Evolutionary conservation across 1,140 invertebrate genomes (phyloP).

Genomic region (Temnothorax curvispinosus): DNA sequence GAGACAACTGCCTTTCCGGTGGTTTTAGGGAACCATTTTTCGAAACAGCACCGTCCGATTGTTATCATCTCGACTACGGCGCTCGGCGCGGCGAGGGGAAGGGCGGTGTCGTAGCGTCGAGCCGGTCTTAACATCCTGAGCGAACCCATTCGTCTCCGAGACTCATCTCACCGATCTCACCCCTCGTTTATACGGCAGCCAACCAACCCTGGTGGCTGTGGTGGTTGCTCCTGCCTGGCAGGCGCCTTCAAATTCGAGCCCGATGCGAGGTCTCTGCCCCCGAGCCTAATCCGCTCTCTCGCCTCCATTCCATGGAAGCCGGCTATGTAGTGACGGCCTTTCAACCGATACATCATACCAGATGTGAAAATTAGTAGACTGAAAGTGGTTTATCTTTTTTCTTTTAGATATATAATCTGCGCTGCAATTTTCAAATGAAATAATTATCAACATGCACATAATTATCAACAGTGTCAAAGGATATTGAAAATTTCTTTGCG

Average conservation of each 20-base stretch:
- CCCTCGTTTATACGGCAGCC: slow-evolving; percentile 62
- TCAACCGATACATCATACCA: not conserved
- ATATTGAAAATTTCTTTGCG: not conserved
- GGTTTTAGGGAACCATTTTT: slow-evolving; percentile 45
- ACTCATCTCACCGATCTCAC: slow-evolving; percentile 44
- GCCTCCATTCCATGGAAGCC: not conserved
- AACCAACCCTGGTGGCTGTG: slow-evolving; percentile 34
- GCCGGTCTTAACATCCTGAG: slow-evolving; percentile 54
- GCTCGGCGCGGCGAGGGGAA: not conserved
- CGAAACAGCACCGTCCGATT: slow-evolving; percentile 22
- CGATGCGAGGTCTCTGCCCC: slow-evolving; percentile 38
- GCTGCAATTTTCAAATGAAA: not conserved
- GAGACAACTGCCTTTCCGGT: not conserved
- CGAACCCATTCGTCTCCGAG: slow-evolving; percentile 50
- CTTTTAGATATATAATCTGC: not conserved
- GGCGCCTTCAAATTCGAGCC: slow-evolving; percentile 29
- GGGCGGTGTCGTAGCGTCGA: slow-evolving; percentile 40
- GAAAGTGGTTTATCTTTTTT: not conserved
- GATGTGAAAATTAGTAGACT: slow-evolving; percentile 8
- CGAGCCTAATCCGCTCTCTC: slow-evolving; percentile 45
- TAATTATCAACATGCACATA: not conserved
- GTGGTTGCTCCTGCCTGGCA: slow-evolving; percentile 48
- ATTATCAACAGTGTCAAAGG: not conserved
- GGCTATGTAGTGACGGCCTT: not conserved
- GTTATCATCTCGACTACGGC: slow-evolving; percentile 35